Evolutionary conservation across 2,888 invertebrate species (phyloP).

Genomic region (Scaptomyza cyrtandrae): DNA sequence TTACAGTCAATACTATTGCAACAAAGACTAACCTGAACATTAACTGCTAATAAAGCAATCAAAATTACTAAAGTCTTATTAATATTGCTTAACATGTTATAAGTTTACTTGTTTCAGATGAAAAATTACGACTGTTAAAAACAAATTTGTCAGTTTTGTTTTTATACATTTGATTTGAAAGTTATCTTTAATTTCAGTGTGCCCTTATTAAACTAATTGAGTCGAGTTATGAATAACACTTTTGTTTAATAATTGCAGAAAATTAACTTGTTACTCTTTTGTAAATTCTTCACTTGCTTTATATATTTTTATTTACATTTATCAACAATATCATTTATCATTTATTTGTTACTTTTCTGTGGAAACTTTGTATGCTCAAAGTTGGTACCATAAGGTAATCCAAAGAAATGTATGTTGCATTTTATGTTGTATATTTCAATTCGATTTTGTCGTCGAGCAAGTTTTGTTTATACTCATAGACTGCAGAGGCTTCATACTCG

Average conservation of each 20-base stretch:
- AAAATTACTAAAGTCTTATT: neutral
- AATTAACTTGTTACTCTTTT: no score
- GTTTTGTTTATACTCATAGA: neutral
- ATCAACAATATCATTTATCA: no score
- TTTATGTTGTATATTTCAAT: no score
- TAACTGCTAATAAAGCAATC: neutral
- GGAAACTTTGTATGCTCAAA: no score
- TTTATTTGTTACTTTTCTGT: no score
- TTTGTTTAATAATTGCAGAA: neutral
- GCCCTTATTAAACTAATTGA: neutral
- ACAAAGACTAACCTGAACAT: constrained; percentile 13
- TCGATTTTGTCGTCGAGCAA: no score
- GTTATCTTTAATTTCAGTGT: neutral
- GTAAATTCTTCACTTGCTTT: no score
- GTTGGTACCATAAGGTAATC: no score
- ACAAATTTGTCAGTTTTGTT: neutral
- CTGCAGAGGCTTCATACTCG: neutral
- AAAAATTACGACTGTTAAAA: neutral
- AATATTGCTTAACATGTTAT: neutral
- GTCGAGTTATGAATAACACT: neutral
- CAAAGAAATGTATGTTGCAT: no score
- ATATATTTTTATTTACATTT: no score
- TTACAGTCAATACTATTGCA: neutral
- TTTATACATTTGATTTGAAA: neutral
- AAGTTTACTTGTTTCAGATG: neutral